A percentile compares a stretch with the other conserved stretches of the same genome.
Conservation (phyloP, 2,113 vertebrate species). For the Ondatra zibethicus region DNA sequence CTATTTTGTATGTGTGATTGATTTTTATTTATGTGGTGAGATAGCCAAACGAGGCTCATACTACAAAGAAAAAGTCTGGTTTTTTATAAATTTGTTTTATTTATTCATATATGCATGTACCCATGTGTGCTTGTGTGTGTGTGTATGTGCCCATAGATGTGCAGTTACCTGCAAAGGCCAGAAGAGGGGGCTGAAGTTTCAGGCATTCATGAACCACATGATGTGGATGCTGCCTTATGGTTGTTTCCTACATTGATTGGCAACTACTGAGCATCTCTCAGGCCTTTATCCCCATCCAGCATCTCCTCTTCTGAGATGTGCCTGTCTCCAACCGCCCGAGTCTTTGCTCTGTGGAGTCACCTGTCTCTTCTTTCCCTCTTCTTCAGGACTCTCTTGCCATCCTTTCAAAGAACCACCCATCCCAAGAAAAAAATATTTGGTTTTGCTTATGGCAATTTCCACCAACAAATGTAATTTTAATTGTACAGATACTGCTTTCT, state of each 20-base stretch:
- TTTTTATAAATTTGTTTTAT: neutral
- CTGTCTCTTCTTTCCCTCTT: neutral
- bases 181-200: neutral
- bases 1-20: neutral
- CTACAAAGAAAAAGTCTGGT: neutral
- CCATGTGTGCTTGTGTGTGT: neutral
- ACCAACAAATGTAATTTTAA: neutral
- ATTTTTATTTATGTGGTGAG: neutral
- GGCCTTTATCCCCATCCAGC: fast-evolving
- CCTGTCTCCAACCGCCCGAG: fast-evolving
- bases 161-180: neutral
- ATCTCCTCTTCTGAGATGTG: neutral
- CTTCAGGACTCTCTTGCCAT: fast-evolving
- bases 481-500: too few relatives aligned
- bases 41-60: neutral
- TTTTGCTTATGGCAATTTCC: neutral
- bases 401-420: fast-evolving
- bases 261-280: neutral
- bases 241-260: neutral
- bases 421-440: fast-evolving
- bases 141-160: neutral
- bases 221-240: neutral
- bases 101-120: too few relatives aligned
- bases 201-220: neutral
- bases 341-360: too few relatives aligned